These are phyloP conservation scores for Musca domestica DNA, from an alignment of 1,140 invertebrate species.

Conservation along the genomic window DNA sequence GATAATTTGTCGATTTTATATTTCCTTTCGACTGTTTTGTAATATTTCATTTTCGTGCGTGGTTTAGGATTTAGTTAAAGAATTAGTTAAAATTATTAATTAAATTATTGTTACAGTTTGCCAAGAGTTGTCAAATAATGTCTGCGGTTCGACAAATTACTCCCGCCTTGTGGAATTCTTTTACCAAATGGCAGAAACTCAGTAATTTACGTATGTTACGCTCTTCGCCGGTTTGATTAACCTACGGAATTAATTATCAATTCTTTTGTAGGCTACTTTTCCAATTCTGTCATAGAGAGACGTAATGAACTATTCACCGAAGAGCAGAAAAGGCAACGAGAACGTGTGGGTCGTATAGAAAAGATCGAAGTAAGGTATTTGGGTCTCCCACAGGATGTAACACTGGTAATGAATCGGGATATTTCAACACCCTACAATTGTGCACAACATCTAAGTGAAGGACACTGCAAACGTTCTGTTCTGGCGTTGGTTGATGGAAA, in stretches of 20 bases:
- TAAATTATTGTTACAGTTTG: neutral
- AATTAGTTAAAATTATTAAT: neutral
- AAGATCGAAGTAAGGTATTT: slow-evolving; percentile 86
- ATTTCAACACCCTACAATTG: slow-evolving; percentile 92
- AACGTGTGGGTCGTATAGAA: slow-evolving; percentile 77
- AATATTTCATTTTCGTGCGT: neutral
- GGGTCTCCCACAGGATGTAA: slow-evolving; percentile 70
- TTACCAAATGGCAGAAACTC: slow-evolving; percentile 6
- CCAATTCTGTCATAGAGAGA: slow-evolving; percentile 43
- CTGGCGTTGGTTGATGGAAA: slow-evolving; percentile 77
- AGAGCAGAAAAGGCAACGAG: slow-evolving; percentile 71
- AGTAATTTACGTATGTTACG: slow-evolving; percentile 4
- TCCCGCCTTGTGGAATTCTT: neutral
- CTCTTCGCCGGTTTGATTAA: neutral
- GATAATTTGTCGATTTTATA: no score
- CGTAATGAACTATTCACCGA: slow-evolving; percentile 74
- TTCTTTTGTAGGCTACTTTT: neutral
- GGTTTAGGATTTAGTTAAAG: neutral
- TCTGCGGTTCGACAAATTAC: slow-evolving; percentile 37
- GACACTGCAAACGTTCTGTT: slow-evolving; percentile 68
- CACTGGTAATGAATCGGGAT: slow-evolving; percentile 86
- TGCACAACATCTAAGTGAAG: slow-evolving; percentile 80
- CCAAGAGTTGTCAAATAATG: slow-evolving; percentile 25
- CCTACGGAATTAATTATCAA: neutral
- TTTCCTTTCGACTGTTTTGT: neutral